A percentile compares a stretch with the other conserved stretches of the same genome.
Evolutionary conservation across 2,113 vertebrate species (phyloP).

Genomic region (Calyptomena viridis): DNA sequence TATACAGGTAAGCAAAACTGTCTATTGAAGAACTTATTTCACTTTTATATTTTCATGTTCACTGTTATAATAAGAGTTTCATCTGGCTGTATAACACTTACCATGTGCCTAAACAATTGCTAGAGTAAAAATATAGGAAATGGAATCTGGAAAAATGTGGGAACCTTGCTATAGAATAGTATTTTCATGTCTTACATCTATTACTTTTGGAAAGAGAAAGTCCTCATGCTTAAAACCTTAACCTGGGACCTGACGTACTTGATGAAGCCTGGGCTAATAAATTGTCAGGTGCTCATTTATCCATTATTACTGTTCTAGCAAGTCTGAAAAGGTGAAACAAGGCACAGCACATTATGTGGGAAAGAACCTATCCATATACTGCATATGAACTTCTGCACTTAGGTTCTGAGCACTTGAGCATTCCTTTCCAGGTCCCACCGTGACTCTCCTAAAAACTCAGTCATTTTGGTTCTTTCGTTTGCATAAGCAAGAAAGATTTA

Average conservation of each 20-base stretch:
- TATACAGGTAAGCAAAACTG: conserved; percentile 83
- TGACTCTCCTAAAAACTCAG: background rate
- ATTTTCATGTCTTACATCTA: background rate
- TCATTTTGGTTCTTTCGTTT: background rate
- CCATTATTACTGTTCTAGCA: background rate
- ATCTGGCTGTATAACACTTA: background rate
- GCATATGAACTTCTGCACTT: background rate
- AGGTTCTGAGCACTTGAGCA: background rate
- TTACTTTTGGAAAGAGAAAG: background rate
- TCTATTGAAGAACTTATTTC: background rate
- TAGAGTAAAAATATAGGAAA: background rate
- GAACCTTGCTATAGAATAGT: background rate
- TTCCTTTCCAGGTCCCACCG: background rate
- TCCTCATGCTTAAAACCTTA: background rate
- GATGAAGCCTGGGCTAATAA: background rate
- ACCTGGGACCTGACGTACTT: background rate
- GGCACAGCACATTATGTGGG: background rate
- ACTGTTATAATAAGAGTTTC: background rate
- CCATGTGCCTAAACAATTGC: background rate
- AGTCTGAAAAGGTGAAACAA: background rate
- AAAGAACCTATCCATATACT: background rate
- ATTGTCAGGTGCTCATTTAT: background rate
- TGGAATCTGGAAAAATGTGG: background rate
- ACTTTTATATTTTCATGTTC: background rate
- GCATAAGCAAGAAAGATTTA: background rate